phyloP scores from a whole-genome alignment of 1,140 invertebrate species.

The Diorhabda carinulata region DNA sequence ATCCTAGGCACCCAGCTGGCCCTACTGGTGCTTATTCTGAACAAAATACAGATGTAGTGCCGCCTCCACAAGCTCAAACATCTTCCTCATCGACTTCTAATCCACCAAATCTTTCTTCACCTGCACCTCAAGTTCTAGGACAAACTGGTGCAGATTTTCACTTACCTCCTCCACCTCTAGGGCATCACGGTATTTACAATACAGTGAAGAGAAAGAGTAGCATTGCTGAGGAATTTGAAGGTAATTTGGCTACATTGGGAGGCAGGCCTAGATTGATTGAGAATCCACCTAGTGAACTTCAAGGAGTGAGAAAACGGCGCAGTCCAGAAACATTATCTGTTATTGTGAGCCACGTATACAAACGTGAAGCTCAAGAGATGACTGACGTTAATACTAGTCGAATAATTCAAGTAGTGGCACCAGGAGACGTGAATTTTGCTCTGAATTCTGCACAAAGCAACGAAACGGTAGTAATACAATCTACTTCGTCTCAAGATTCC shows the following conservation, averaged over 20 bases:
- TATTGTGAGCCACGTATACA: conserved; percentile 71
- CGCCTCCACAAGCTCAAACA: conserved; percentile 71
- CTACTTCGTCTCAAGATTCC: conserved; percentile 64
- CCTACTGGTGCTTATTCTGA: conserved; percentile 77
- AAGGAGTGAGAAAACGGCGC: conserved; percentile 59
- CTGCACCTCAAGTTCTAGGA: conserved; percentile 53
- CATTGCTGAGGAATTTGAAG: conserved; percentile 65
- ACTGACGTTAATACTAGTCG: conserved; percentile 88
- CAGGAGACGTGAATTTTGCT: conserved; percentile 89
- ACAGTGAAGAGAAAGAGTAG: conserved; percentile 78
- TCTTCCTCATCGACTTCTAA: conserved; percentile 64
- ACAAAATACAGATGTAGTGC: conserved; percentile 73
- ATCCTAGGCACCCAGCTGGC: conserved; percentile 77
- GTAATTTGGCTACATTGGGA: conserved; percentile 74
- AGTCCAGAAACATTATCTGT: conserved; percentile 58
- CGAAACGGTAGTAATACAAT: conserved; percentile 79
- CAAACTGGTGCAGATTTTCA: conserved; percentile 59
- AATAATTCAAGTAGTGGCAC: conserved; percentile 87
- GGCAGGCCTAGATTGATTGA: conserved; percentile 80
- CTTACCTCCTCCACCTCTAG: conserved; percentile 73
- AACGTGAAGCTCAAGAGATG: conserved; percentile 85
- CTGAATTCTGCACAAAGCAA: conserved; percentile 68
- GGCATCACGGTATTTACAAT: conserved; percentile 69
- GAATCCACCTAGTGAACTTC: conserved; percentile 65
- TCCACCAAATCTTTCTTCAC: conserved; percentile 59